Conservation (phyloP, 2,888 invertebrate genomes). For the Cordylochernes scorpioides region DNA sequence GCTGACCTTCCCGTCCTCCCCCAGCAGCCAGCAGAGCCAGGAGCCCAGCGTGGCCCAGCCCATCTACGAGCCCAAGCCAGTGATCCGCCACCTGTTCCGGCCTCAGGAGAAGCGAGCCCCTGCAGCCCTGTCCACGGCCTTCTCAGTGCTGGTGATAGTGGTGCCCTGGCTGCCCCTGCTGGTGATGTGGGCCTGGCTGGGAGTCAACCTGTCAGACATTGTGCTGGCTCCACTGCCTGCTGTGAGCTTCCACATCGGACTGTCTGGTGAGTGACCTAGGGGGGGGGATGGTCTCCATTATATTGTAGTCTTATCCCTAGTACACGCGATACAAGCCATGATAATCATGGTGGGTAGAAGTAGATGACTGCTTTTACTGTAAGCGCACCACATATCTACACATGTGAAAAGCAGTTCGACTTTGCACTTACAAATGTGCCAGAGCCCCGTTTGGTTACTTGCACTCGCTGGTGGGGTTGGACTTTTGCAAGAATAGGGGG, state of each 20-base stretch:
- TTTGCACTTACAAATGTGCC: too few species aligned
- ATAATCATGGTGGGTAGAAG: too few species aligned
- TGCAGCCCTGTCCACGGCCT: constrained; percentile 57
- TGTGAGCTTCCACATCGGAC: constrained; percentile 63
- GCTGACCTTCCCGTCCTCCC: constrained; percentile 6
- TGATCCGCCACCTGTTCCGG: constrained; percentile 54
- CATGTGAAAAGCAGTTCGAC: too few species aligned
- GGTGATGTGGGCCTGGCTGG: constrained; percentile 55
- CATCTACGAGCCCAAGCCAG: constrained; percentile 31
- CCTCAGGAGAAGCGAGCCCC: constrained; percentile 72
- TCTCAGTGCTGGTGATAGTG: constrained; percentile 46
- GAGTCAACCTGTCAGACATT: constrained; percentile 59
- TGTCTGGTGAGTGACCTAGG: constrained; percentile 51
- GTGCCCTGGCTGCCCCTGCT: constrained; percentile 45
- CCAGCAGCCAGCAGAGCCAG: constrained; percentile 1
- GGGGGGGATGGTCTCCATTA: constrained; percentile 15
- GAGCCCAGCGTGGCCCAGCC: too few species aligned
- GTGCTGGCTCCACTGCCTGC: constrained; percentile 48
- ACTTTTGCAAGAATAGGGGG: too few species aligned
- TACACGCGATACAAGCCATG: too few species aligned
- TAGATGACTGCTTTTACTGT: too few species aligned
- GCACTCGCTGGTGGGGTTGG: too few species aligned
- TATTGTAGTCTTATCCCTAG: too few species aligned
- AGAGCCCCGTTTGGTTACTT: too few species aligned
- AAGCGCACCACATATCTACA: too few species aligned